Percentiles rank a stretch among this genome's conserved stretches.
These are phyloP conservation scores for Propithecus deckenii DNA, from an alignment of 2,797 vertebrate species.

Conservation along the genomic window DNA sequence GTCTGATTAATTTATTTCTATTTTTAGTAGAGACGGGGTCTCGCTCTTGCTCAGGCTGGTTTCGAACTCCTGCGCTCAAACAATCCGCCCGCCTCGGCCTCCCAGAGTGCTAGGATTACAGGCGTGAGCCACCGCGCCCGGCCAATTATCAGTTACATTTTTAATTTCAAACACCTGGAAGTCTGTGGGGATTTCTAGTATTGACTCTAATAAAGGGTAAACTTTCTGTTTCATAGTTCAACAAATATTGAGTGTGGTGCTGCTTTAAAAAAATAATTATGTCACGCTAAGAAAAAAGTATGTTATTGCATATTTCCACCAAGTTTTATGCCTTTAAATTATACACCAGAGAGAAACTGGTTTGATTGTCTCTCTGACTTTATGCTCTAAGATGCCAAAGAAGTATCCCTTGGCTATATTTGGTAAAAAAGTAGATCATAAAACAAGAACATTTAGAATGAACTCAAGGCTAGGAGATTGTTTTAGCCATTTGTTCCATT, in stretches of 20 bases:
- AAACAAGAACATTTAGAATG: neutral
- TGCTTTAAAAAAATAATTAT: neutral
- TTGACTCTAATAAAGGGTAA: neutral
- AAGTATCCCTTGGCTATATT: neutral
- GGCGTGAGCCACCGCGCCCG: no score
- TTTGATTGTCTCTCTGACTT: neutral
- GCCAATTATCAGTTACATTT: neutral
- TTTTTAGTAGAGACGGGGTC: no score
- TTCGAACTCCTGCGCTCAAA: no score
- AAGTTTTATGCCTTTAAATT: neutral
- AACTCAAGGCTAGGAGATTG: neutral
- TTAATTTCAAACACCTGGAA: slow-evolving; percentile 6
- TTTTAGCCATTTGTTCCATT: neutral
- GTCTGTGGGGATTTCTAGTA: neutral
- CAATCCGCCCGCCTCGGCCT: no score
- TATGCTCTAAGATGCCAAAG: neutral
- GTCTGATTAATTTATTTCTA: no score
- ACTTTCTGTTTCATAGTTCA: neutral
- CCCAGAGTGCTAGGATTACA: no score
- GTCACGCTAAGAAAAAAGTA: neutral
- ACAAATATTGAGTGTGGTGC: neutral
- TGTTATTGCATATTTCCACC: neutral
- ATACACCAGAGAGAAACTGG: neutral
- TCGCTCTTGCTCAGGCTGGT: no score
- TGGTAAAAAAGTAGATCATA: neutral